A percentile compares a stretch with the other conserved stretches of the same genome.
Conservation (phyloP, 2,113 vertebrate species). For the Ameiurus melas region DNA sequence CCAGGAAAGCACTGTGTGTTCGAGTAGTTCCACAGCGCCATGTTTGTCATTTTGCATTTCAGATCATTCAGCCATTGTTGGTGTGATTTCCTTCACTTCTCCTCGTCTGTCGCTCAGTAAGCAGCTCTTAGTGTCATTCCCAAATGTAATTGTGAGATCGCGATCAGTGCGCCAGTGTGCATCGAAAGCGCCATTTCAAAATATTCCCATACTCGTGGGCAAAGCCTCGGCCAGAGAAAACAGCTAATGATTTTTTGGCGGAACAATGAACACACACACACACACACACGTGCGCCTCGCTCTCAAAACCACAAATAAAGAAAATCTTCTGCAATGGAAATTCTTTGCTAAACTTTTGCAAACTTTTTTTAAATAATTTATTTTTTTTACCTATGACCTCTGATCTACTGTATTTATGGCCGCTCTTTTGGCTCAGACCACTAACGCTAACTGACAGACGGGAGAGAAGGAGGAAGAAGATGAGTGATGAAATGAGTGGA, state of each 20-base stretch:
- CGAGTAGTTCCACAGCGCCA: no score
- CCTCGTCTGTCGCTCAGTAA: no score
- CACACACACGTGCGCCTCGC: background rate
- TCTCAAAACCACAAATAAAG: background rate
- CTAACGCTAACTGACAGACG: background rate
- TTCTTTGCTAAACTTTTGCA: background rate
- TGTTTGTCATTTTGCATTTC: no score
- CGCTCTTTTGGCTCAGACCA: background rate
- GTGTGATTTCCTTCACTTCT: no score
- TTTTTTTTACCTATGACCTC: background rate
- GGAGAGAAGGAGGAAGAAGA: constrained; percentile 16
- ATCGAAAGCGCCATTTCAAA: no score
- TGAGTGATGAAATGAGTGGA: background rate
- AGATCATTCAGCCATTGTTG: no score
- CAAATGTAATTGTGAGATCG: no score
- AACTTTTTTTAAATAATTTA: no score
- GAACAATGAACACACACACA: background rate
- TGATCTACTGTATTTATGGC: background rate
- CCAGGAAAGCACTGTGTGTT: background rate
- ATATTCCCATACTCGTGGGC: no score
- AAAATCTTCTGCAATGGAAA: background rate
- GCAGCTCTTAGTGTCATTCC: no score
- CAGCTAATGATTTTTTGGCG: no score
- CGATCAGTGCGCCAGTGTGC: no score
- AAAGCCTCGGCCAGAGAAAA: background rate